Evolutionary conservation across 1,140 invertebrate species (phyloP), one percentile per base, ranked within the genome.

Genomic region (Drosophila rhopaloa): DNA sequence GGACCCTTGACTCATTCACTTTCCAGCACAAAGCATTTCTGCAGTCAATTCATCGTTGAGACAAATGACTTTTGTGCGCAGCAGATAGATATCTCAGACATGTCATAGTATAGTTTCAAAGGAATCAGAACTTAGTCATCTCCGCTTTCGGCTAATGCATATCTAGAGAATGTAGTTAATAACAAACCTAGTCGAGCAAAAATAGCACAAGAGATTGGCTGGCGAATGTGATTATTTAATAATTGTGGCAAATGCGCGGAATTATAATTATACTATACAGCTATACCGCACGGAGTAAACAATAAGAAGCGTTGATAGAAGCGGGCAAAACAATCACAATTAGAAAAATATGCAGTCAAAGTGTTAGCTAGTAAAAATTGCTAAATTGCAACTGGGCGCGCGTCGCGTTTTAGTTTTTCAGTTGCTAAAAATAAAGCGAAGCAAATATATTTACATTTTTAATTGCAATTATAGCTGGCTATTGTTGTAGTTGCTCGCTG

Each of bases 361-460:
- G 79, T 83, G 83, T 88, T 76, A 71, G 78, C 77, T 78, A 40
- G 54, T 62, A 70, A 74, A 88, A 88, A 79, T 79, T 79, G 48
- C 72, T 75, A 70, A 84, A 82, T 83, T 88, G 79, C 83, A 76
- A 76, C 62, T 70, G 79, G 83, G 83, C 83, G 83, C 82, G 83
- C 79, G 83, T 76, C 76, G 79, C 66, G 72, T 76, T 83, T 83
- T 66, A 60, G 54, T 68, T 73, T 58, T 54, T 48, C 47, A 77
- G 79, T 55, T 79, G 66, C 83, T 86, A 86, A 88, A 86, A 86
- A 88, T 86, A 86, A 86, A 86, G 60, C 75, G 74, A 76, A 79
- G 71, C 76, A 79, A 88, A 86, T 86, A 83, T 82, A 86, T 86
- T 88, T 79, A 88, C 71, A 86, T 86, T 88, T 86, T 88, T 88